Evolutionary conservation across 2,113 vertebrate species (phyloP), one percentile per base, ranked within the genome.

Genomic region (Argyrosomus japonicus): DNA sequence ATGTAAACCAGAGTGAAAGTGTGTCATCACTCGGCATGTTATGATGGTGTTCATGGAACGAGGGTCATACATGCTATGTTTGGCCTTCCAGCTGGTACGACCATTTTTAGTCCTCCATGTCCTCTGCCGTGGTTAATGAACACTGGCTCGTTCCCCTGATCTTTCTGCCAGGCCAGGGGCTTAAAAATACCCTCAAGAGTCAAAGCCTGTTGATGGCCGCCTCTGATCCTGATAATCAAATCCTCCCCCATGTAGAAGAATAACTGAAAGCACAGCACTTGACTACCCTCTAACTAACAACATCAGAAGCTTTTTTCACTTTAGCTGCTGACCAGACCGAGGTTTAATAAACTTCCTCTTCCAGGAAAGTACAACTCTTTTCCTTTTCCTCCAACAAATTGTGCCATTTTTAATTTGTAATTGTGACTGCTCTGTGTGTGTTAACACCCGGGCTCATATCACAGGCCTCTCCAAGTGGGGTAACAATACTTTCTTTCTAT

Each of bases 111-210:
- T 82, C 74, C 65, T 81, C 68, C 68, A 27, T 72, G 76, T 85
- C 70, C 72, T 87, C 77, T 86, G 83, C 89, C 87, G 89, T 87
- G 76, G 82, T 92, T 88, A 84, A 93, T 87, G 88, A 91, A 88
- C 75, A 45, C 78, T 25, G 36, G 79, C 83, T 53, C 81, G 45
- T 86, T 91, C 88, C 88, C 89, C 86, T 82, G 81, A 86, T 86
- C 89, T 76, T 67, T 70, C 70, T 77, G 84, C 87, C 83, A 86
- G 56, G 67, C 83, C 69, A 60, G 64, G 60, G 68, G 45, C 79
- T 89, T 87, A 81, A 92, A 93, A 94, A 83, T 84, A 86, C 50
- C 69, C 87, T 74, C 84, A 70, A 70, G 79, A 87, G 85, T 61
- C 75, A 58, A 87, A 87, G 36, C 27, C 60, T 12, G 82, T 75